Conservation (phyloP, 2,888 invertebrate genomes). For the Eulithis testata region DNA sequence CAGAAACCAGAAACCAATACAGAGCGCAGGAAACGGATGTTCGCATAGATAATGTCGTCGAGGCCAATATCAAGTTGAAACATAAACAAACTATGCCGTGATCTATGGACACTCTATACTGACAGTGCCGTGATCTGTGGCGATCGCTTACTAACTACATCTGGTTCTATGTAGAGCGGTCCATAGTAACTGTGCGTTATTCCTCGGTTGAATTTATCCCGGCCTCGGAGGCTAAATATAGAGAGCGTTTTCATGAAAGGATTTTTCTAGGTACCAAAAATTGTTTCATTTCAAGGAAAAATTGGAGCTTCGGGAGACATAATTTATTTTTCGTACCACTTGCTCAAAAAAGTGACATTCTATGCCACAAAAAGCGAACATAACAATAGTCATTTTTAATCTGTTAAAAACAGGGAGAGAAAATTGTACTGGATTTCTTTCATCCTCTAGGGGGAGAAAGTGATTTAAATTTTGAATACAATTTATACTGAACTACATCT, state of each 20-base stretch:
- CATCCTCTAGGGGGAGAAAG: too few species aligned
- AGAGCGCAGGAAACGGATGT: constrained; percentile 55
- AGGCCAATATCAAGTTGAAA: constrained; percentile 44
- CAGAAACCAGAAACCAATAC: constrained; percentile 17
- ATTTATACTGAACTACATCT: too few species aligned
- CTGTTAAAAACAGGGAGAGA: too few species aligned
- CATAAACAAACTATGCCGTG: constrained; percentile 4
- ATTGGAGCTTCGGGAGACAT: too few species aligned
- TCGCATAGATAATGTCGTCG: constrained; percentile 47
- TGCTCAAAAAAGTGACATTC: too few species aligned
- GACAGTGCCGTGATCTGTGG: not conserved
- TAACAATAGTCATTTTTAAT: too few species aligned
- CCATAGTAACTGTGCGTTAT: constrained; percentile 8
- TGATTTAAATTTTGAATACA: too few species aligned
- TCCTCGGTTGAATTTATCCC: constrained; percentile 9
- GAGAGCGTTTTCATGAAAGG: constrained; percentile 17
- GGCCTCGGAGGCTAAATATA: constrained; percentile 15
- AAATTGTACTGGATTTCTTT: too few species aligned
- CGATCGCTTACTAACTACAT: not conserved
- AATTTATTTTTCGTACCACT: too few species aligned
- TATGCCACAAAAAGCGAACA: too few species aligned
- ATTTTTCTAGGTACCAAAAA: constrained; percentile 1
- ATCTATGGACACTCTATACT: not conserved
- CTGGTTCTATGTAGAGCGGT: not conserved
- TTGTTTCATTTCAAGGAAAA: too few species aligned